Conservation (phyloP, 2,888 invertebrate genomes). For the Criorhina ranunculi region DNA sequence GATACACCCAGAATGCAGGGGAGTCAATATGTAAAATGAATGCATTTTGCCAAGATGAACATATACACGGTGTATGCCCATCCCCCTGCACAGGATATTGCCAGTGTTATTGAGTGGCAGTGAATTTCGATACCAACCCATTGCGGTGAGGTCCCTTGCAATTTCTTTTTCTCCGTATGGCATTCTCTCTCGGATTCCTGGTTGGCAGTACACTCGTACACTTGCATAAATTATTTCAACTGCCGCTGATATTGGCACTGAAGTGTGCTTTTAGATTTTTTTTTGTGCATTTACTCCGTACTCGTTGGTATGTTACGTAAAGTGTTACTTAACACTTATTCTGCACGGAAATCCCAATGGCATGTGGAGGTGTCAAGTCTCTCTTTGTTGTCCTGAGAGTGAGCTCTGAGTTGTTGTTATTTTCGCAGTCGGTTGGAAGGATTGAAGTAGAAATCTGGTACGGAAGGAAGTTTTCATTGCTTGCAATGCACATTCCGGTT, state of each 20-base stretch:
- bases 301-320: slow-evolving; percentile 52
- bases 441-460: slow-evolving; percentile 49
- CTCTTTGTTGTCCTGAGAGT: slow-evolving; percentile 42
- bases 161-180: slow-evolving; percentile 31
- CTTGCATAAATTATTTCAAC: slow-evolving; percentile 67
- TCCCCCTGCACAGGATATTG: slow-evolving; percentile 13
- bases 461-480: slow-evolving; percentile 49
- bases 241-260: slow-evolving; percentile 69
- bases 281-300: background rate
- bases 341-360: slow-evolving; percentile 38
- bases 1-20: slow-evolving; percentile 11
- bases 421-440: slow-evolving; percentile 24
- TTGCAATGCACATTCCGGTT: slow-evolving; percentile 23
- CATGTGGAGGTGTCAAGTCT: slow-evolving; percentile 54
- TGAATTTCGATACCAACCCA: slow-evolving; percentile 56
- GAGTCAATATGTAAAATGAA: slow-evolving; percentile 61
- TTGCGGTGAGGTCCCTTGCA: slow-evolving; percentile 25
- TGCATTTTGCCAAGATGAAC: slow-evolving; percentile 52
- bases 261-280: slow-evolving; percentile 30
- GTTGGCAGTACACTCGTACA: slow-evolving; percentile 13
- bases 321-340: slow-evolving; percentile 68
- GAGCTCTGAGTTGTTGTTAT: slow-evolving; percentile 23
- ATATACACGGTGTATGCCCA: slow-evolving; percentile 15
- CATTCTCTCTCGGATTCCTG: slow-evolving; percentile 29
- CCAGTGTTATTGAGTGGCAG: slow-evolving; percentile 66